Evolutionary conservation across 2,113 vertebrate genomes (phyloP).

Genomic region (Scolopax mira): DNA sequence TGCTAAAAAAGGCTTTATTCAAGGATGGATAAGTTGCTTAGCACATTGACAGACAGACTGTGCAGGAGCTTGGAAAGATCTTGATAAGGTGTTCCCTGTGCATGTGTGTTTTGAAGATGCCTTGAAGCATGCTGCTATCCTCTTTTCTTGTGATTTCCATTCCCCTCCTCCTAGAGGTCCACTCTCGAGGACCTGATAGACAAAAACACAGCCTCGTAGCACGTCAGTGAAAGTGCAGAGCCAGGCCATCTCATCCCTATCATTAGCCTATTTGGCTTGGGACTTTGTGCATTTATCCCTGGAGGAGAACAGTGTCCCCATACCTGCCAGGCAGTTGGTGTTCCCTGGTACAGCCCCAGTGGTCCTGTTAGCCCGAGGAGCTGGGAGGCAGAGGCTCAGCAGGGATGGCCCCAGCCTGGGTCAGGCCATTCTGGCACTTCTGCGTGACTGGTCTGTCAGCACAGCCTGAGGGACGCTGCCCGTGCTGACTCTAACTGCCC

Average conservation of each 20-base stretch:
- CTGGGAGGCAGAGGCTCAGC: not conserved
- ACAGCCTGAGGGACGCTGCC: not conserved
- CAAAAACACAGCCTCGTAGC: rapidly evolving
- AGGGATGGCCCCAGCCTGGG: not conserved
- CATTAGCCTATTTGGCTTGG: not conserved
- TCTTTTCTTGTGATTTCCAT: not conserved
- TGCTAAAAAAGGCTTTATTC: not conserved
- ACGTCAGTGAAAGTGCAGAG: not conserved
- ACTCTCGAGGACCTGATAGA: not conserved
- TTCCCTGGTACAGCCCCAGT: not conserved
- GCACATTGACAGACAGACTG: not conserved
- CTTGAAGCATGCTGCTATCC: not conserved
- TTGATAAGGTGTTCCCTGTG: not conserved
- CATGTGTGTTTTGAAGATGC: not conserved
- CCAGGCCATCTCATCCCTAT: not conserved
- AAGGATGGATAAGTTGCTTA: not conserved
- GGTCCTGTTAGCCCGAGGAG: not conserved
- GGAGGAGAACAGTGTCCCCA: not conserved
- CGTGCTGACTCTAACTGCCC: not conserved
- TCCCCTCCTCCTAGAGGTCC: not conserved
- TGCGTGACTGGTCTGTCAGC: not conserved
- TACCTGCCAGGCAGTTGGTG: not conserved
- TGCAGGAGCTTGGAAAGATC: not conserved
- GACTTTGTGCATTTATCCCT: not conserved
- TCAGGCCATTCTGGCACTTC: not conserved